phyloP scores from a whole-genome alignment of 2,113 vertebrate genomes.

The Vimba vimba region DNA sequence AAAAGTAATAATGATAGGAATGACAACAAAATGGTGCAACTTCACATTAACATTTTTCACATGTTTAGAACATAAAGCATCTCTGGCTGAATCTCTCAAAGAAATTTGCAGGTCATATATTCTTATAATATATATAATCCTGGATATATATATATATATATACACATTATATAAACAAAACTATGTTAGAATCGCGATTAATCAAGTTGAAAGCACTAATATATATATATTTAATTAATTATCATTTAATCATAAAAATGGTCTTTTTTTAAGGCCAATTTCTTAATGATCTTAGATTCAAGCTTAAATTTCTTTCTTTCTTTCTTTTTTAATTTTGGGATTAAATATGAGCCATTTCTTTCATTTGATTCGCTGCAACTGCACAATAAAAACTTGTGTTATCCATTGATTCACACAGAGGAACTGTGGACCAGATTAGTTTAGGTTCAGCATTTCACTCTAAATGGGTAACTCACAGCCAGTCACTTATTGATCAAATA shows the following conservation, averaged over 20 bases:
- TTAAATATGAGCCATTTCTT: background rate
- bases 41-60: background rate
- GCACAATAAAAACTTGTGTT: background rate
- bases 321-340: background rate
- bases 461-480: slow-evolving; percentile 49
- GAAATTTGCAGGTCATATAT: background rate
- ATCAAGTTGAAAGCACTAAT: no score
- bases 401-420: background rate
- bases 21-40: background rate
- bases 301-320: background rate
- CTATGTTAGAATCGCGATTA: no score
- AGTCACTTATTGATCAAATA: slow-evolving; percentile 58
- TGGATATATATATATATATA: no score
- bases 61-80: background rate
- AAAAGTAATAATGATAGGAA: slow-evolving; percentile 3
- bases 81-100: background rate
- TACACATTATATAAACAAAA: no score
- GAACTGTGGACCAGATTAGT: background rate
- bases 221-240: no score
- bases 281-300: no score
- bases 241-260: no score
- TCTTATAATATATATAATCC: no score
- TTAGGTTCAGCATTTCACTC: slow-evolving; percentile 28
- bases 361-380: background rate
- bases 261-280: no score